Conservation (phyloP, 2,113 vertebrate genomes). For the Semnornis frantzii region DNA sequence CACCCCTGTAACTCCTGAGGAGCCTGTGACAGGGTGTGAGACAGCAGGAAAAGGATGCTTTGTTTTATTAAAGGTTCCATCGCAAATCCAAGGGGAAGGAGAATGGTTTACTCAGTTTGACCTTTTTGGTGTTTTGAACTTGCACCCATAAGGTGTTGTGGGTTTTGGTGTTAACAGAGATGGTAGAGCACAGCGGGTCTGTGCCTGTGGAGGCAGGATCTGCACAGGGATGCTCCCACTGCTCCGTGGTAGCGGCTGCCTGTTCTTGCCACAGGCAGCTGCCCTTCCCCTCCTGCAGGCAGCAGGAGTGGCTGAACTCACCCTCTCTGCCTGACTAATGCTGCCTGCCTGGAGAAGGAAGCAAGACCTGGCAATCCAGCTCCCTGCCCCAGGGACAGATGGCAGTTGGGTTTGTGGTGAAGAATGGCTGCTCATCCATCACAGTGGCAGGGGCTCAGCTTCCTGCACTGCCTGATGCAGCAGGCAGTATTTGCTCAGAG, state of each 20-base stretch:
- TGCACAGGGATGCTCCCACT: rapidly evolving
- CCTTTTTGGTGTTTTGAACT: neutral
- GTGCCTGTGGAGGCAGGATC: neutral
- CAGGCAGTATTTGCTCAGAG: neutral
- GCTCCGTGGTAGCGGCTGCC: neutral
- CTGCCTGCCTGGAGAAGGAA: neutral
- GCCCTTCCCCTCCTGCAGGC: neutral
- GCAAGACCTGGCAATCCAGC: neutral
- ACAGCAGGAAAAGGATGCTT: too few relatives aligned
- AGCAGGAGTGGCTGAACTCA: neutral
- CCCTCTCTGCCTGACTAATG: neutral
- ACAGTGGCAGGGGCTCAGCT: neutral
- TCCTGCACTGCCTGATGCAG: neutral
- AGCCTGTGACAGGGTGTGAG: rapidly evolving
- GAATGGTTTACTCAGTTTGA: neutral
- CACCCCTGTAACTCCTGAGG: neutral
- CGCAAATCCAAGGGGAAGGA: neutral
- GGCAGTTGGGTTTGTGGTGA: neutral
- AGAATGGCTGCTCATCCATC: neutral
- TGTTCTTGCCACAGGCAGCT: neutral
- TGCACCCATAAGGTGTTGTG: rapidly evolving
- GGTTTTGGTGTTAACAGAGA: neutral
- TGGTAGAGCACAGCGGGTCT: neutral
- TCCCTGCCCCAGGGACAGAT: neutral
- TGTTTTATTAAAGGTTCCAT: neutral